These are phyloP conservation scores for Trematomus loennbergii DNA, from an alignment of 2,113 vertebrate genomes.

Conservation along the genomic window DNA sequence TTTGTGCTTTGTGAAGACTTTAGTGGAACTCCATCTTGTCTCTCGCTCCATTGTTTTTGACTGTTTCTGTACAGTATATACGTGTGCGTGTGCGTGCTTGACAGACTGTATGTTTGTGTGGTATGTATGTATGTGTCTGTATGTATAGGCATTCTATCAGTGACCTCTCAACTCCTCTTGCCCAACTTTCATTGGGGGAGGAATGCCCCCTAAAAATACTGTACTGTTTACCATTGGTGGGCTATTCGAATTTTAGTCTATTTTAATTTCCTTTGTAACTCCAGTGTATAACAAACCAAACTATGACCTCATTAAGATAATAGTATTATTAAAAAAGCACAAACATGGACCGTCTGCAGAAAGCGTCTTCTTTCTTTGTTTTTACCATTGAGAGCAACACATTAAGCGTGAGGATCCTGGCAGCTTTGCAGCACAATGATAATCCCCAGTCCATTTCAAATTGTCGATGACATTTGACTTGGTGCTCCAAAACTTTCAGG, in stretches of 20 bases:
- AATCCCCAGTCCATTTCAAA: conserved; percentile 56
- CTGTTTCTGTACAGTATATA: conserved; percentile 88
- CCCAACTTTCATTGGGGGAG: conserved; percentile 82
- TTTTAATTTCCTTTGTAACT: conserved; percentile 95
- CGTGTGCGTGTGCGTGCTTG: conserved; percentile 91
- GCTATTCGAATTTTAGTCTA: conserved; percentile 86
- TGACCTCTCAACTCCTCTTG: conserved; percentile 88
- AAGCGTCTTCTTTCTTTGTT: conserved; percentile 82
- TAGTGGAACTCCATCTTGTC: conserved; percentile 81
- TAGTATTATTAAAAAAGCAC: conserved; percentile 99
- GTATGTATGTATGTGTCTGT: conserved; percentile 91
- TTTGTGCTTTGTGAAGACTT: conserved; percentile 82
- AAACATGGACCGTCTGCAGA: conserved; percentile 94
- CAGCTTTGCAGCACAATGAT: conserved; percentile 79
- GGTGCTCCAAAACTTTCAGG: conserved; percentile 73
- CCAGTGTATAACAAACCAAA: conserved; percentile 99
- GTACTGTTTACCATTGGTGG: conserved; percentile 94
- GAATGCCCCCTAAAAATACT: conserved; percentile 88
- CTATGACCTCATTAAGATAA: conserved; percentile 99
- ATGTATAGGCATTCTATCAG: conserved; percentile 99
- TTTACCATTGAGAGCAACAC: conserved; percentile 79
- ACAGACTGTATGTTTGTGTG: conserved; percentile 87
- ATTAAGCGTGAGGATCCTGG: conserved; percentile 75
- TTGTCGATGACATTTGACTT: conserved; percentile 51
- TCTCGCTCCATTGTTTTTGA: conserved; percentile 82